phyloP scores from a whole-genome alignment of 2,888 invertebrate genomes.

The Punctoribates punctum region DNA sequence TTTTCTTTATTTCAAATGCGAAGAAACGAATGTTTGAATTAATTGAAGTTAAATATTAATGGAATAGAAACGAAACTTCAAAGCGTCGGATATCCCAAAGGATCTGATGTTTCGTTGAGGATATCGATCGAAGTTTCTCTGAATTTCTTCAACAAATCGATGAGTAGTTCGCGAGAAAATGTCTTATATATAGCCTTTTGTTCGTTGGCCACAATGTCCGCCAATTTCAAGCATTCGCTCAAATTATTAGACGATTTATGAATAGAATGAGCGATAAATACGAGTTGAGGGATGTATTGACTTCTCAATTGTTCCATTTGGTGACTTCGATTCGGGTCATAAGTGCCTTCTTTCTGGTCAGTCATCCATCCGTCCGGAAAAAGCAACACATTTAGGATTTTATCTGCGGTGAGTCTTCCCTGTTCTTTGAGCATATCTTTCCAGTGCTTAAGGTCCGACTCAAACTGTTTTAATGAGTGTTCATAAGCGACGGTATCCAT shows the following conservation, averaged over 20 bases:
- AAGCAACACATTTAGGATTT: slow-evolving; percentile 77
- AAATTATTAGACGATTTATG: slow-evolving; percentile 66
- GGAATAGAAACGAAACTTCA: not conserved
- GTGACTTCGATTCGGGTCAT: slow-evolving; percentile 54
- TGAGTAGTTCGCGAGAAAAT: slow-evolving; percentile 65
- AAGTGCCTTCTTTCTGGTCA: slow-evolving; percentile 56
- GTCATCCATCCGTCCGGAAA: slow-evolving; percentile 88
- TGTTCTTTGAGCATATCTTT: slow-evolving; percentile 63
- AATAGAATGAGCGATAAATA: slow-evolving; percentile 71
- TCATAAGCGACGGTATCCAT: slow-evolving; percentile 84
- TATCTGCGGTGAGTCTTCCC: slow-evolving; percentile 69
- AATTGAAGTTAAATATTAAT: not conserved
- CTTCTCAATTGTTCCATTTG: slow-evolving; percentile 72
- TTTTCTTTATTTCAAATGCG: no score
- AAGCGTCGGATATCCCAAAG: slow-evolving; percentile 29
- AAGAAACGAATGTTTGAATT: not conserved
- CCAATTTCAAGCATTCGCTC: slow-evolving; percentile 71
- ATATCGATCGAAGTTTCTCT: slow-evolving; percentile 72
- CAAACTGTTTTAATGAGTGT: slow-evolving; percentile 73
- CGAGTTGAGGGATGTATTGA: slow-evolving; percentile 77
- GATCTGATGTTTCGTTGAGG: slow-evolving; percentile 60
- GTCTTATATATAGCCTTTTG: slow-evolving; percentile 70
- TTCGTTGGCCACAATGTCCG: slow-evolving; percentile 74
- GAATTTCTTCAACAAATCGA: slow-evolving; percentile 70
- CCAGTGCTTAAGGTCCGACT: slow-evolving; percentile 69